Percentiles rank a stretch among this genome's conserved stretches.
Evolutionary conservation across 2,797 vertebrate species (phyloP).

Genomic region (Coreius guichenoti): DNA sequence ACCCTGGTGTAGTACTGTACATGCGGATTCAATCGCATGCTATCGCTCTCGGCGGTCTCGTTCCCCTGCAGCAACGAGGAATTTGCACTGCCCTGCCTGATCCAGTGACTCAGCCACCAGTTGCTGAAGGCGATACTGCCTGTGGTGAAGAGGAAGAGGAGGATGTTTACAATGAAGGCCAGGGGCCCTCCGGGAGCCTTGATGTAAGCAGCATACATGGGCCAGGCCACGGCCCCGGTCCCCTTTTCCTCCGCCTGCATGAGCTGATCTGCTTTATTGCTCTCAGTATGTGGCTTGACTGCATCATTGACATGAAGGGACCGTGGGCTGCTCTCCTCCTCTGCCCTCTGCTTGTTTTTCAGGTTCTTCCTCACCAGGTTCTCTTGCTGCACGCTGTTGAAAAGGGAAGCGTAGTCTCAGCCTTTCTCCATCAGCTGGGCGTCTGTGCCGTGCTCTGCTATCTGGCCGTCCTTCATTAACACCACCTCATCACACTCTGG

Average conservation of each 20-base stretch:
- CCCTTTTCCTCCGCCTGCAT: conserved; percentile 84
- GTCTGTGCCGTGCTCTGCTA: conserved; percentile 83
- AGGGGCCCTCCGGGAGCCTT: conserved; percentile 81
- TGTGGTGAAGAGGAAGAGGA: conserved; percentile 83
- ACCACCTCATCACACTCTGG: conserved; percentile 83
- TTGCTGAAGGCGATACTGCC: conserved; percentile 84
- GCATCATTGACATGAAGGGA: conserved; percentile 51
- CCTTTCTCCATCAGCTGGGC: conserved; percentile 79
- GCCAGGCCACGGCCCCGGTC: conserved; percentile 77
- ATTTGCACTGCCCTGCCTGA: conserved; percentile 84
- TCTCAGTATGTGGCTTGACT: conserved; percentile 62
- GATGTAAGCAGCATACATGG: conserved; percentile 81
- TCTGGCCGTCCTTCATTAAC: conserved; percentile 85
- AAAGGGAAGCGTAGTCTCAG: conserved; percentile 79
- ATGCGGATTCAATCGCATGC: conserved; percentile 82
- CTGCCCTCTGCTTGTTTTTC: conserved; percentile 71
- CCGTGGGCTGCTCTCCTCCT: conserved; percentile 52
- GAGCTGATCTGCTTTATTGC: conserved; percentile 72
- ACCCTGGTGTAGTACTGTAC: conserved; percentile 78
- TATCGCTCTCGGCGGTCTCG: conserved; percentile 70
- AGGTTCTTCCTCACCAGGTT: conserved; percentile 78
- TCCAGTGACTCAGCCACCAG: conserved; percentile 89
- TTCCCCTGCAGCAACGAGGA: conserved; percentile 76
- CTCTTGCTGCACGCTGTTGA: conserved; percentile 81
- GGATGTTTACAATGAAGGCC: conserved; percentile 75